A percentile compares a stretch with the other conserved stretches of the same genome.
These are phyloP conservation scores for Megaptera novaeangliae DNA, from an alignment of 2,113 vertebrate genomes.

Conservation along the genomic window DNA sequence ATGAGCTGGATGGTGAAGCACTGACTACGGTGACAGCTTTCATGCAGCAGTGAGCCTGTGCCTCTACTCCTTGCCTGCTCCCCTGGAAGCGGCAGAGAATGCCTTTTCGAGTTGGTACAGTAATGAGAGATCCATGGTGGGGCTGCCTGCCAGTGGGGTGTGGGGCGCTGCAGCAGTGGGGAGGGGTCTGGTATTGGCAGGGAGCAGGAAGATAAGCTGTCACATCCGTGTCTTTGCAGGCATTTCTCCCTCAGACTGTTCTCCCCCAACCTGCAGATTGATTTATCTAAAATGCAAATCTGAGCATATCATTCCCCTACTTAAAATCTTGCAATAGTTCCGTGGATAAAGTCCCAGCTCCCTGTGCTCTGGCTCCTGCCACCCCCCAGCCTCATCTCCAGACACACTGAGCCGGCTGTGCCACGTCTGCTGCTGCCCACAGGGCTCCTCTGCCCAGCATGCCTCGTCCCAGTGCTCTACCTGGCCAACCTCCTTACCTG, in stretches of 20 bases:
- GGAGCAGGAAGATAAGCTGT: not conserved
- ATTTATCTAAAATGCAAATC: not conserved
- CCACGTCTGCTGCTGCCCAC: fast-evolving
- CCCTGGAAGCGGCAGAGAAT: not conserved
- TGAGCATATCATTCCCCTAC: not conserved
- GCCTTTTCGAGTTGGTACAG: not conserved
- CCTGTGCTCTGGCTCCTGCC: not conserved
- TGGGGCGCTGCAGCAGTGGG: not conserved
- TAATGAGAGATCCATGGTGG: not conserved
- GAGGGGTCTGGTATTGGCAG: not conserved
- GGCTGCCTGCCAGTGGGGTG: not conserved
- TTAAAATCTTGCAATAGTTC: not conserved
- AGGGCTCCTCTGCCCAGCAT: not conserved
- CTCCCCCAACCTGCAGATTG: not conserved
- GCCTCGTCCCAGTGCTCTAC: not conserved
- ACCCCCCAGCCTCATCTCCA: not conserved
- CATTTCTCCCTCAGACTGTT: not conserved
- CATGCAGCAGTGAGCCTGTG: not conserved
- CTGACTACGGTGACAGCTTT: not conserved
- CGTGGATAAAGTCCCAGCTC: not conserved
- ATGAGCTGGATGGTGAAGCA: not conserved
- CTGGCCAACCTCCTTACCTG: not conserved
- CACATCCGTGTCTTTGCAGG: not conserved
- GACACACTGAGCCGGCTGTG: not conserved
- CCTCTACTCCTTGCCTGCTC: not conserved